A percentile compares a stretch with the other conserved stretches of the same genome.
phyloP scores from a whole-genome alignment of 2,888 invertebrate genomes.

The Plagodis dolabraria region DNA sequence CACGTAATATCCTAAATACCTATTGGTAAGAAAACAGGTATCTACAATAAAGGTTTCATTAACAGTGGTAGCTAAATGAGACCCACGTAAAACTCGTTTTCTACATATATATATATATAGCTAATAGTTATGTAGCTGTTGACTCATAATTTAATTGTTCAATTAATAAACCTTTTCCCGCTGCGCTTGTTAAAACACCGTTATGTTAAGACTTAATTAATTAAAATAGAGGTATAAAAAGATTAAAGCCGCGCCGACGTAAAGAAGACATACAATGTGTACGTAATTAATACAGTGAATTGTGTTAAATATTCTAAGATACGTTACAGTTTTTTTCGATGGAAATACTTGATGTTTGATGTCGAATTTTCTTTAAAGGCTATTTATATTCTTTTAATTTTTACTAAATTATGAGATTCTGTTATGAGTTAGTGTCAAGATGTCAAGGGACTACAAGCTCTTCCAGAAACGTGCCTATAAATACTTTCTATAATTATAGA shows the following conservation, averaged over 20 bases:
- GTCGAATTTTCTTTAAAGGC: conserved; percentile 8
- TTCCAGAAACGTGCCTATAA: too few relatives aligned
- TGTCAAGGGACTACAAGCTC: too few relatives aligned
- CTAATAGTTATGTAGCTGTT: conserved; percentile 10
- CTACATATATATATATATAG: not conserved
- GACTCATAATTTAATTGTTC: conserved; percentile 17
- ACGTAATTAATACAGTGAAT: conserved; percentile 10
- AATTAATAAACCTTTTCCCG: conserved; percentile 29
- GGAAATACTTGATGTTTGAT: conserved; percentile 7
- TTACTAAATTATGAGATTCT: too few relatives aligned
- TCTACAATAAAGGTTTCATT: too few relatives aligned
- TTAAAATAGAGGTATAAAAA: conserved; percentile 24
- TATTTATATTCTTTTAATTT: too few relatives aligned
- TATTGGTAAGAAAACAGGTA: too few relatives aligned
- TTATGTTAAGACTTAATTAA: conserved; percentile 22
- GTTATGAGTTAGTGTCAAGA: too few relatives aligned
- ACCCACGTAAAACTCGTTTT: too few relatives aligned
- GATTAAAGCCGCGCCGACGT: conserved; percentile 25
- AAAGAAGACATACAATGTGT: conserved; percentile 9
- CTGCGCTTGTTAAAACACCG: conserved; percentile 30
- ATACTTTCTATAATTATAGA: too few relatives aligned
- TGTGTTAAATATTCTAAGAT: conserved; percentile 25
- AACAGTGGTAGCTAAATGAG: too few relatives aligned
- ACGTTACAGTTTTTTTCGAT: not conserved
- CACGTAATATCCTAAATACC: too few relatives aligned